Base-by-base conservation (phyloP, 2,113 vertebrate species). In the Hipposideros armiger region DNA sequence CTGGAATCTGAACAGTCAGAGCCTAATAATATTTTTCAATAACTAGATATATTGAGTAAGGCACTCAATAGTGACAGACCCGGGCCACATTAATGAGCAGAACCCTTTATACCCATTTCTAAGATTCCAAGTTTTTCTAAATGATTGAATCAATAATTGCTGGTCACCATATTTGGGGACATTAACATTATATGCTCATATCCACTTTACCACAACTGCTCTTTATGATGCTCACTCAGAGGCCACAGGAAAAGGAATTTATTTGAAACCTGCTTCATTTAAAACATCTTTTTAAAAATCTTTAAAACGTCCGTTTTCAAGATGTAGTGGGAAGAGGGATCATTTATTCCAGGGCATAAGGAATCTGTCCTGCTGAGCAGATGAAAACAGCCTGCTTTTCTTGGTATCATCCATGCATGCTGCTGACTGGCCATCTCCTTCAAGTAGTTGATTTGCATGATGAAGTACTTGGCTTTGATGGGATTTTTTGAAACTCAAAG, bases 331-430 rank as follows among this genome's bases (percentile, higher is more conserved):
- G 91, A 85, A 96, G 15, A 69, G 47, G 80, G 3, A 11, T 76
- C 26, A 74, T 64, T 98, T 94, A 95, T 95, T 98, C 92, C 97
- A 90, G 96, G 90, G 93, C 88, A 67, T 86, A 86, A 98, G 72
- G 92, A 97, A 97, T 98, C 97, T 97, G 96, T 97, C 97, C 98
- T 98, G 95, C 88, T 76, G 50, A 97, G 90, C 98, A 97, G 95
- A 98, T 97, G 85, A 98, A 98, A 98, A 98, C 97, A 92, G 87
- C 91, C 96, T 93, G 67, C 64, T 94, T 92, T 95, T 96, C 95
- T 95, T 1, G 7, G 84, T 76, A 73, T 73, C 80, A 94, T 73
- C 77, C 91, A 95, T 26, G 83, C 87, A 80, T n/a, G 77, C 94
- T 95, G 81, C 50, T 94, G 95, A 76, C 91, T 97, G 96, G 64